These are phyloP conservation scores for Monopis laevigella DNA, from an alignment of 2,888 invertebrate species.

Conservation along the genomic window DNA sequence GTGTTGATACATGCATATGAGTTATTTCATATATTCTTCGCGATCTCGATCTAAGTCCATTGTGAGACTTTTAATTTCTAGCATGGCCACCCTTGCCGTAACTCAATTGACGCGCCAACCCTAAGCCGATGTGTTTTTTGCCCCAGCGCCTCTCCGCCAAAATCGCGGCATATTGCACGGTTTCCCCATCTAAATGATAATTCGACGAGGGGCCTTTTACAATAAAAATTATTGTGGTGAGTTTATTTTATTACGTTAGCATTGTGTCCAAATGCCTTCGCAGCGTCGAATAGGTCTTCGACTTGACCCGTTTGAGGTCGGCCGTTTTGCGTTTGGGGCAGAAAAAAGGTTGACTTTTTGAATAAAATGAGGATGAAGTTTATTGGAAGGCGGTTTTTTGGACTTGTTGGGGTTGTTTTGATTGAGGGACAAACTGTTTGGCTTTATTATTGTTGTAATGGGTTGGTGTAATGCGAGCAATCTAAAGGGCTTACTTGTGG, in stretches of 20 bases:
- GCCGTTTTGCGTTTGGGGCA: constrained; percentile 33
- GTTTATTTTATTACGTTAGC: constrained; percentile 65
- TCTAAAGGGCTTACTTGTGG: too few relatives aligned
- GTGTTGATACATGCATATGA: too few relatives aligned
- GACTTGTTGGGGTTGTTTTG: background rate
- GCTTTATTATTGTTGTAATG: too few relatives aligned
- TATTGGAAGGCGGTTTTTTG: background rate
- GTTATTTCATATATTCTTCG: too few relatives aligned
- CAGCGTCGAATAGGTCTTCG: constrained; percentile 2
- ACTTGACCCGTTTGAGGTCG: constrained; percentile 10
- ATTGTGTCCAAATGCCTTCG: constrained; percentile 46
- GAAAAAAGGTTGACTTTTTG: constrained; percentile 20
- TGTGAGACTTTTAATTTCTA: background rate
- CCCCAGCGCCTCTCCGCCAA: constrained; percentile 25
- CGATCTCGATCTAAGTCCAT: too few relatives aligned
- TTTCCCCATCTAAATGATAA: constrained; percentile 60
- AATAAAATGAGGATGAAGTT: background rate
- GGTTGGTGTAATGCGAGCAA: too few relatives aligned
- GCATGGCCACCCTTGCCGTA: constrained; percentile 33
- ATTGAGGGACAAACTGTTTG: background rate
- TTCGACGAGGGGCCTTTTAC: constrained; percentile 56
- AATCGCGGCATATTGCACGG: constrained; percentile 54
- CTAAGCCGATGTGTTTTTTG: constrained; percentile 41
- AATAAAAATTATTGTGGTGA: constrained; percentile 65
- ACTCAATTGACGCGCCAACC: constrained; percentile 43